These are phyloP conservation scores for Eupithecia pulchellata DNA, from an alignment of 2,888 invertebrate genomes.

Conservation along the genomic window DNA sequence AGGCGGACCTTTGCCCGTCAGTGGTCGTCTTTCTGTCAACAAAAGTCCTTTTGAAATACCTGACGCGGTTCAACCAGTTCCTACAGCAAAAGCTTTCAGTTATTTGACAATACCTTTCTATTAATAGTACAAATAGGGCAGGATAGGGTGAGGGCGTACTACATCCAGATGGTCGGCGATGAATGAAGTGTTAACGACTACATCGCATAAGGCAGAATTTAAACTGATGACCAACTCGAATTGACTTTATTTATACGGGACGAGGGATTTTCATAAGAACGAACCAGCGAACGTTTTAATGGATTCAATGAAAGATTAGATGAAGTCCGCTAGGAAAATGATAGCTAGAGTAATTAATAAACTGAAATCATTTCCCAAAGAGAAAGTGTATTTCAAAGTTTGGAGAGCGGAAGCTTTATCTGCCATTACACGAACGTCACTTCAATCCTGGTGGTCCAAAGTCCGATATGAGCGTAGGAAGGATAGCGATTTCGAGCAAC, in stretches of 20 bases:
- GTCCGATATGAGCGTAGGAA: conserved; percentile 75
- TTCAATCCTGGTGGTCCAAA: conserved; percentile 67
- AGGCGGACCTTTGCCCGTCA: too few species aligned
- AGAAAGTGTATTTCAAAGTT: conserved; percentile 49
- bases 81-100: conserved; percentile 25
- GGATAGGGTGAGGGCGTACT: conserved; percentile 57
- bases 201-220: conserved; percentile 37
- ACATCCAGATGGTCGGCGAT: conserved; percentile 73
- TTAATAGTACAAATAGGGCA: conserved; percentile 52
- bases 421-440: conserved; percentile 66
- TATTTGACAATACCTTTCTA: conserved; percentile 42
- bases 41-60: background rate
- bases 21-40: background rate
- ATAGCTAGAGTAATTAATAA: conserved; percentile 45
- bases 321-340: conserved; percentile 25
- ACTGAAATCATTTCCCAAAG: conserved; percentile 48
- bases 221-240: conserved; percentile 26
- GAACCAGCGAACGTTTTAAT: conserved; percentile 17
- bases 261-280: background rate
- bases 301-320: conserved; percentile 30
- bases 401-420: conserved; percentile 61
- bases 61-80: background rate
- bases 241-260: background rate
- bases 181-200: conserved; percentile 75
- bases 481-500: conserved; percentile 82